Conservation (phyloP, 1,140 invertebrate genomes). For the Euura lappo region DNA sequence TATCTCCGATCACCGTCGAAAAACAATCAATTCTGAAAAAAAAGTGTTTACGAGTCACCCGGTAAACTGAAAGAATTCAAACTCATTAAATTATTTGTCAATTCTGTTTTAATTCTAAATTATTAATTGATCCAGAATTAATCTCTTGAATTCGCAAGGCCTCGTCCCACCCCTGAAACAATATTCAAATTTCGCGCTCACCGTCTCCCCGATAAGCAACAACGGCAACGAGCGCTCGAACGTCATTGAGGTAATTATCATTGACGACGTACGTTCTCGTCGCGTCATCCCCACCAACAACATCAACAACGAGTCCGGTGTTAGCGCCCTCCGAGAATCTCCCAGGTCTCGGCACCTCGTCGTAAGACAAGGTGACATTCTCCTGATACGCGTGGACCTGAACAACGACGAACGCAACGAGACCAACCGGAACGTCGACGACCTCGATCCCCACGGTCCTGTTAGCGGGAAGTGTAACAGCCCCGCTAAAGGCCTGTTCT, state of each 20-base stretch:
- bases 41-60: too few relatives aligned
- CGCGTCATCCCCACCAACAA: constrained; percentile 16
- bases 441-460: constrained; percentile 56
- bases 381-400: constrained; percentile 70
- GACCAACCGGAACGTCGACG: constrained; percentile 52
- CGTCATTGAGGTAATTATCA: constrained; percentile 49
- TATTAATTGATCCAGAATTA: too few relatives aligned
- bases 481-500: constrained; percentile 34
- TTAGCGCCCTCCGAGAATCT: constrained; percentile 64
- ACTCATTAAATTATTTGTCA: too few relatives aligned
- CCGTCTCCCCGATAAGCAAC: constrained; percentile 63
- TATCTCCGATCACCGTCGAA: too few relatives aligned
- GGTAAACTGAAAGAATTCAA: too few relatives aligned
- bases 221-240: constrained; percentile 57
- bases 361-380: constrained; percentile 68
- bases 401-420: constrained; percentile 66
- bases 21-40: too few relatives aligned
- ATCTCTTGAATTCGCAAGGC: too few relatives aligned
- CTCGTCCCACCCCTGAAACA: too few relatives aligned
- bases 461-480: constrained; percentile 23
- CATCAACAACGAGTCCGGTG: constrained; percentile 65
- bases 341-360: constrained; percentile 39
- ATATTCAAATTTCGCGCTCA: constrained; percentile 43
- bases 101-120: too few relatives aligned
- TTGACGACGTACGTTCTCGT: constrained; percentile 54